Evolutionary conservation across 2,888 invertebrate genomes (phyloP), one percentile per base, ranked within the genome.

Genomic region (Tenthredo mesomela): DNA sequence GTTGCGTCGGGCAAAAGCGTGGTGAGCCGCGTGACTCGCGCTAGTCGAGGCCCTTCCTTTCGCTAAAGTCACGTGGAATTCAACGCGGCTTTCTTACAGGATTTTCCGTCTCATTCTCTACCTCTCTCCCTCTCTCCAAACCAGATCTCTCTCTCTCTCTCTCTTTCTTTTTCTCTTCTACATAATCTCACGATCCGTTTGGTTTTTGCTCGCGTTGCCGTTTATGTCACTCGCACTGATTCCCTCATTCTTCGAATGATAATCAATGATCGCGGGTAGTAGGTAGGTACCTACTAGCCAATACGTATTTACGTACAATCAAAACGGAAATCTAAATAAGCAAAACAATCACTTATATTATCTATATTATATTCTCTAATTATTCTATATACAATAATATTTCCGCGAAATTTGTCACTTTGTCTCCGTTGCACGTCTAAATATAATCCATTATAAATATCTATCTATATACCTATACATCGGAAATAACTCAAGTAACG

Each of bases 1-100:
- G 82, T 82, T 47, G 25, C 29, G 70, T 25, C 78, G 84, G 43
- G 84, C 43, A 75, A 89, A 89, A 92, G 91, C 92, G 92, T 93
- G 92, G 90, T 90, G 86, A 89, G 86, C 89, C 92, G 91, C 93
- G 92, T 92, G 93, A 93, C 92, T 90, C 86, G 86, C 86, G 86
- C 86, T 89, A 89, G 91, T 91, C 90, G 89, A 90, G 91, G 90
- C 90, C 91, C 91, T 90, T 91, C 91, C 89, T 90, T 87, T 86
- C 80, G 83, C 88, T 43, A 50, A 40, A 82, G 90, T 93, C 93
- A 92, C 93, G 93, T 93, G 92, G 90, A 92, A 91, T 88, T 90
- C 89, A 92, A 91, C 90, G 92, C 92, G 92, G 90, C 84, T 85
- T 86, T 86, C 87, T 87, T 85, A 86, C 86, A 47, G 33, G 33